Percentiles rank a stretch among this genome's conserved stretches.
These are phyloP conservation scores for Aptenodytes patagonicus DNA, from an alignment of 2,113 vertebrate species.

Conservation along the genomic window DNA sequence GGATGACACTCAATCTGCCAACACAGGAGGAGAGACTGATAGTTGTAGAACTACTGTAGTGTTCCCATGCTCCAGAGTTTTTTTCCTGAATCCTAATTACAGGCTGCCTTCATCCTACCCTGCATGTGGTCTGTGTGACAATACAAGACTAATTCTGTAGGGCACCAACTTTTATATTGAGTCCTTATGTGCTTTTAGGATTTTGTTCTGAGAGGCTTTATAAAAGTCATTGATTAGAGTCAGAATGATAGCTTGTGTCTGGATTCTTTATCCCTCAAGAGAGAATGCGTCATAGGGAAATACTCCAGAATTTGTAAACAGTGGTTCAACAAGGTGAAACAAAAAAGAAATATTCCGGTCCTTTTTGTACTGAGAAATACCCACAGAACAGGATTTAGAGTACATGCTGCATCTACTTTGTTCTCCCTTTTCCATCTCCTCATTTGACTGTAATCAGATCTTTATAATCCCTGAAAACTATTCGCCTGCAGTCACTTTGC, in stretches of 20 bases:
- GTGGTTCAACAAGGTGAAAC: background rate
- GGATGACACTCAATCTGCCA: slow-evolving; percentile 90
- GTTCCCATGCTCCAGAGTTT: background rate
- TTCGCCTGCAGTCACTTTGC: background rate
- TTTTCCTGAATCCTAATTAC: background rate
- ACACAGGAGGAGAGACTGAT: background rate
- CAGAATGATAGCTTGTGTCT: background rate
- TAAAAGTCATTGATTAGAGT: background rate
- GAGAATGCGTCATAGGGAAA: background rate
- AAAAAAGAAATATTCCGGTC: background rate
- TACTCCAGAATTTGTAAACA: background rate
- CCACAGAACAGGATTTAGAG: background rate
- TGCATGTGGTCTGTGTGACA: background rate
- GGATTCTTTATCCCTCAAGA: background rate
- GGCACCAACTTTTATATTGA: background rate
- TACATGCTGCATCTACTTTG: background rate
- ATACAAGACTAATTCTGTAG: background rate
- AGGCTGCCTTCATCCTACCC: background rate
- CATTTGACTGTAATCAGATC: background rate
- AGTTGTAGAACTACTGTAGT: background rate
- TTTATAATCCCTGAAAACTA: background rate
- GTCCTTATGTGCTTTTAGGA: background rate
- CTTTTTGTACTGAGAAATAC: background rate
- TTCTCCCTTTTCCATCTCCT: background rate
- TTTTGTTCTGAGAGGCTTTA: background rate